phyloP scores from a whole-genome alignment of 1,140 invertebrate genomes.

The Coelopa frigida region DNA sequence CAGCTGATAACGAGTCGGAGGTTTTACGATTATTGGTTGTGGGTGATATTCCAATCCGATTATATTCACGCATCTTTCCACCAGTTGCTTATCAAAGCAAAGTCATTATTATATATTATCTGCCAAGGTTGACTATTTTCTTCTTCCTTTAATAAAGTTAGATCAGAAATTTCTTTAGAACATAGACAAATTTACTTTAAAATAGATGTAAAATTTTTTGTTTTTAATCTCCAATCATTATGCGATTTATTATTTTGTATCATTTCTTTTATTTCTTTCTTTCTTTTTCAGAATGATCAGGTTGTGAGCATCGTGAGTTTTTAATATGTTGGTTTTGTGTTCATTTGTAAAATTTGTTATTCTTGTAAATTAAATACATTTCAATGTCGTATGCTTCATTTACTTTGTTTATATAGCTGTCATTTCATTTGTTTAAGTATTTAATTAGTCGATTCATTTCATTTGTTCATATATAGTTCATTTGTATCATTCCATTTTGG shows the following conservation, averaged over 20 bases:
- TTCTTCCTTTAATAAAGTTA: too few relatives aligned
- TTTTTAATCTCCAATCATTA: constrained; percentile 13
- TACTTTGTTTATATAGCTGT: neutral
- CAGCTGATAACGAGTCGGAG: too few relatives aligned
- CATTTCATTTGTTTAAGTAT: neutral
- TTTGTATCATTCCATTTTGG: neutral
- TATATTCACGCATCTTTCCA: too few relatives aligned
- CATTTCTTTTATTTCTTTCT: constrained; percentile 32
- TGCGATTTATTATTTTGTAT: constrained; percentile 26
- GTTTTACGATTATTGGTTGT: too few relatives aligned
- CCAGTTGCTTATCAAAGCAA: too few relatives aligned
- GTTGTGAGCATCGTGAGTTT: constrained; percentile 44
- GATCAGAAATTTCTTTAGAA: too few relatives aligned
- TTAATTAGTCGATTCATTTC: too few relatives aligned
- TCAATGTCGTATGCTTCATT: neutral
- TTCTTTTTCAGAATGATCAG: constrained; percentile 42
- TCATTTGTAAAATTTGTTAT: neutral
- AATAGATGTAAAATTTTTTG: too few relatives aligned
- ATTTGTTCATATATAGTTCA: neutral
- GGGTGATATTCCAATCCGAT: too few relatives aligned
- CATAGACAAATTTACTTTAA: too few relatives aligned
- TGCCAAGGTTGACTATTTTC: too few relatives aligned
- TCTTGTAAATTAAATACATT: neutral
- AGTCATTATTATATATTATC: too few relatives aligned
- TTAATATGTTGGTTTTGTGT: constrained; percentile 5